Evolutionary conservation across 2,888 invertebrate species (phyloP).

Genomic region (Parapristionchus giblindavisi): DNA sequence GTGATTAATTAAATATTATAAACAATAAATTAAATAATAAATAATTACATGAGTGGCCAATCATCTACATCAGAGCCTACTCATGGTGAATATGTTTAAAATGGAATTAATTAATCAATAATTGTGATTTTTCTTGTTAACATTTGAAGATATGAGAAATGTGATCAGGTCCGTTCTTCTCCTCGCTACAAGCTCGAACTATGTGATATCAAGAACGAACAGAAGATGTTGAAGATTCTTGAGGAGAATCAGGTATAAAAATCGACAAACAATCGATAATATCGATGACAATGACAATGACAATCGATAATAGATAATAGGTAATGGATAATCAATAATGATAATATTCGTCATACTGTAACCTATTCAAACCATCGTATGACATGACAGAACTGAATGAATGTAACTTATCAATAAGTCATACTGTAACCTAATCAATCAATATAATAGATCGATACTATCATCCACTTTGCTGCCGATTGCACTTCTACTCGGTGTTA

Average conservation of each 20-base stretch:
- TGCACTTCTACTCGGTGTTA: constrained; percentile 69
- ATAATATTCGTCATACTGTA: no score
- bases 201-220: constrained; percentile 63
- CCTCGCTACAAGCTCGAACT: constrained; percentile 60
- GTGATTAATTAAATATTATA: constrained; percentile 26
- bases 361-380: background rate
- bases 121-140: background rate
- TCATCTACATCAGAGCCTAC: background rate
- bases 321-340: no score
- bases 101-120: background rate
- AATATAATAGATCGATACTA: constrained; percentile 62
- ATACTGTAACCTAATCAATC: background rate
- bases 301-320: background rate
- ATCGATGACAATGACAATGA: background rate
- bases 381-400: background rate
- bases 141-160: background rate
- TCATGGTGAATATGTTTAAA: background rate
- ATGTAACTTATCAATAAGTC: background rate
- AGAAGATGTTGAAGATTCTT: constrained; percentile 56
- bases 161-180: constrained; percentile 53
- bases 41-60: constrained; percentile 30
- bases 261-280: no score
- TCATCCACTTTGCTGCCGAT: constrained; percentile 68
- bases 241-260: constrained; percentile 52
- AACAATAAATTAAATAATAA: background rate